Base-by-base conservation (phyloP, 1,140 invertebrate genomes). In the Bradynema listronoti region DNA sequence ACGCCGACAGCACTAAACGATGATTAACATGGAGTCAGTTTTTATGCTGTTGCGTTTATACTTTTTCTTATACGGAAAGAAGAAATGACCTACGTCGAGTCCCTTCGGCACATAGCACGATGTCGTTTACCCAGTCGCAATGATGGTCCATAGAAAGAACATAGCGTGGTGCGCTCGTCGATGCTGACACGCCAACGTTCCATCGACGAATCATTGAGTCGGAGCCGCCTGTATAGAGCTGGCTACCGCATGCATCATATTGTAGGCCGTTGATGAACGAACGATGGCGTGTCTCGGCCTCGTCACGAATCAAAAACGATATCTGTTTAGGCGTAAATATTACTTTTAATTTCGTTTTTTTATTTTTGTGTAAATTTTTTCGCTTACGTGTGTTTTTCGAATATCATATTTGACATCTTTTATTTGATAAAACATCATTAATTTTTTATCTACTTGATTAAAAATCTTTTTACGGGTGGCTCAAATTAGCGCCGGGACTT, bases 61-160 rank as follows among this genome's bases (percentile, higher is more conserved):
- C 1, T 49, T 49, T 7, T 56, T 16, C 6, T 30, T 32, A 50
- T 32, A 41, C 14, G 39, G 3, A 56, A 30, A 49, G 30, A 16
- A 16, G 27, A 50, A 56, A 36, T 7, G 61, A 52, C 33, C 82
- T 77, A 91, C 89, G 84, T 81, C 95, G 92, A 81, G 90, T 87
- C 30, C 92, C 92, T 68, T 88, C 87, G 81, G 92, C 95, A 78
- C 93, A 98, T 1, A 98, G 82, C 7, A 97, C 88, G 79, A 98
- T 93, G 81, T 98, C 94, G 81, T 98, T 98, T 11, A 98, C 91
- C 94, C 94, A 99, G 80, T 99, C 94, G 16, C 92, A 97, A 77
- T 98, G 94, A 81, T 98, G 93, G 63, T 85, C 84, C 81, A 85
- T 82, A 1, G 91, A 93, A 72, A 93, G 89, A 29, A 73, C 4